Evolutionary conservation across 2,113 vertebrate genomes (phyloP), one percentile per base, ranked within the genome.

Genomic region (Forbesichthys papilliferus): DNA sequence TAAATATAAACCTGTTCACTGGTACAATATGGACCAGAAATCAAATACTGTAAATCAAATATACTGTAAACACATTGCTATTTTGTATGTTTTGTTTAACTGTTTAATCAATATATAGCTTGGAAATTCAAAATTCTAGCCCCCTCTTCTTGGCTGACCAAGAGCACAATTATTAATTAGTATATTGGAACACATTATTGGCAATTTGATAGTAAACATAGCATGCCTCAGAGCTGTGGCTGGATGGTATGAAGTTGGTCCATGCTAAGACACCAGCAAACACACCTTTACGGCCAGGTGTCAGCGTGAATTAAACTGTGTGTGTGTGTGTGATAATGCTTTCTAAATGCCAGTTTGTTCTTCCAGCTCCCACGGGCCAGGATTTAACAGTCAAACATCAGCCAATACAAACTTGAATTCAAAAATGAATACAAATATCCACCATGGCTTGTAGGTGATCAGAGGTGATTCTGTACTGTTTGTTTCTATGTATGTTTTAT

Each of bases 301-400:
- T 72, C 27, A 61, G 59, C 53, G 67, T 73, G 85, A 82, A 85
- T 71, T 42, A 82, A 51, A 69, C 61, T 56, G n/a, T 56, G 54
- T 56, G 54, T 56, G 54, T 56, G n/a, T 56, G 54, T 56, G 52
- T 67, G 61, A 49, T 68, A 68, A 73, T 53, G 71, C 66, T 57
- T 65, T 68, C 1, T 73, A 48, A 68, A 59, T 69, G 54, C 3
- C 20, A 67, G 59, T 72, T 70, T 72, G 61, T 47, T 71, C n/a
- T 56, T 3, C 36, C n/a, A 11, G 64, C 64, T 46, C 16, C 48
- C 48, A 20, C 48, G 36, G 67, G 34, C 3, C 8, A 67, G 68
- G 80, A 73, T 83, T 84, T 69, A 69, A 83, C 67, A 75, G 77
- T 74, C 56, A 86, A 86, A 87, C 78, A 79, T 64, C 33, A 62